A percentile compares a stretch with the other conserved stretches of the same genome.
Evolutionary conservation across 2,113 vertebrate genomes (phyloP).

Genomic region (Pelobates fuscus): DNA sequence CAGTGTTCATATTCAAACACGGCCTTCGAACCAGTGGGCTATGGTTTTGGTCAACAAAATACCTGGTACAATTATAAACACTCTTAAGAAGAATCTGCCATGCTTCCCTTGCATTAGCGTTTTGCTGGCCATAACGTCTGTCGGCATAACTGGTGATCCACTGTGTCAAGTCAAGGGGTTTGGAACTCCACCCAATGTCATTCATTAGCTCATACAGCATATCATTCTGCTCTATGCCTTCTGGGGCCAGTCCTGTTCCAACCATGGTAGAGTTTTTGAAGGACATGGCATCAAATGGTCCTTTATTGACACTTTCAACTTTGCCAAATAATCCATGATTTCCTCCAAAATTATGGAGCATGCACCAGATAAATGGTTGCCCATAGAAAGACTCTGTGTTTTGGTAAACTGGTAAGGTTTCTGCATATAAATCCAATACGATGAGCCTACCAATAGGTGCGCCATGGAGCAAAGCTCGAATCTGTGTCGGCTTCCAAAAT

Average conservation of each 20-base stretch:
- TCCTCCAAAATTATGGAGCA: slow-evolving; percentile 96
- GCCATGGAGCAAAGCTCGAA: slow-evolving; percentile 79
- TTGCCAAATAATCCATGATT: slow-evolving; percentile 90
- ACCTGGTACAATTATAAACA: slow-evolving; percentile 85
- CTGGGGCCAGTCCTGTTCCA: slow-evolving; percentile 85
- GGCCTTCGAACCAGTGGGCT: slow-evolving; percentile 89
- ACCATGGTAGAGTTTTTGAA: slow-evolving; percentile 91
- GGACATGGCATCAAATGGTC: slow-evolving; percentile 75
- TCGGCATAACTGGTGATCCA: slow-evolving; percentile 81
- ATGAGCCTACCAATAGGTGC: slow-evolving; percentile 88
- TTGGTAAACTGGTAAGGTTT: slow-evolving; percentile 79
- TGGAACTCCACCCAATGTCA: slow-evolving; percentile 86
- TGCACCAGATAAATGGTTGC: slow-evolving; percentile 98
- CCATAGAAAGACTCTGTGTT: slow-evolving; percentile 89
- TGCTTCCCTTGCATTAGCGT: slow-evolving; percentile 59
- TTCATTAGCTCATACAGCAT: slow-evolving; percentile 91
- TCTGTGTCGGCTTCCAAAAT: slow-evolving; percentile 89
- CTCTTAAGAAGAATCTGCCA: slow-evolving; percentile 86
- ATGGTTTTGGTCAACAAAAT: slow-evolving; percentile 84
- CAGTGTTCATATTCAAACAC: slow-evolving; percentile 77
- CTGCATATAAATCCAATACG: slow-evolving; percentile 89
- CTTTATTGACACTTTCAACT: slow-evolving; percentile 81
- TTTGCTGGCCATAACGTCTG: slow-evolving; percentile 76
- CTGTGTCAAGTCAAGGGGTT: slow-evolving; percentile 77
- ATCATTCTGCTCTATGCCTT: slow-evolving; percentile 95